Evolutionary conservation across 2,113 vertebrate species (phyloP).

Genomic region (Neopipo cinnamomea): DNA sequence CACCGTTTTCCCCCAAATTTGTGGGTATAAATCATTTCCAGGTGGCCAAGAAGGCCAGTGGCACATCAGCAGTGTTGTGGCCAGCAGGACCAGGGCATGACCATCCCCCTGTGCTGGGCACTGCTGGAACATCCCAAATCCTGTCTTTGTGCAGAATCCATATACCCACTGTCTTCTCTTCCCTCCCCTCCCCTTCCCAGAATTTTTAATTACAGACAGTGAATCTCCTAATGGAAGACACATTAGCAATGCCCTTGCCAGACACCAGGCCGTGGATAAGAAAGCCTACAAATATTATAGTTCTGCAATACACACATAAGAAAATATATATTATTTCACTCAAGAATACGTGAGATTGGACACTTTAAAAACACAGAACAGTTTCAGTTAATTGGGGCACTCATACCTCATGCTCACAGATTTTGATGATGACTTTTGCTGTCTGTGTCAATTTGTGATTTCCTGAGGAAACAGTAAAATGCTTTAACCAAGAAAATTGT

Average conservation of each 20-base stretch:
- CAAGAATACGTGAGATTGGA: not conserved
- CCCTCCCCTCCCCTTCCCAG: too few species aligned
- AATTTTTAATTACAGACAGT: not conserved
- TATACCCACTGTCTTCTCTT: not conserved
- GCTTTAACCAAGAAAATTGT: constrained; percentile 12
- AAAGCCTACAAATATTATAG: not conserved
- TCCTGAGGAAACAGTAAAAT: constrained; percentile 75
- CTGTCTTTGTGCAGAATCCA: not conserved
- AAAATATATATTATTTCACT: not conserved
- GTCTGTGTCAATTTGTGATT: constrained; percentile 99
- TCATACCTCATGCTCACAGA: constrained; percentile 97
- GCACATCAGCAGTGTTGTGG: not conserved
- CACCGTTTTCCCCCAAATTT: not conserved
- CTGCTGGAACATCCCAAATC: not conserved
- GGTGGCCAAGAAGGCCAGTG: not conserved
- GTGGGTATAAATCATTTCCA: not conserved
- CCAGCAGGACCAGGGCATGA: not conserved
- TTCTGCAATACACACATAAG: not conserved
- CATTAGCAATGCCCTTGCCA: not conserved
- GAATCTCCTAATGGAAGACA: not conserved
- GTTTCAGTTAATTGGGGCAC: not conserved
- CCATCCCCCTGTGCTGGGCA: too few species aligned
- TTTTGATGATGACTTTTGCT: constrained; percentile 97
- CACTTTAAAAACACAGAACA: not conserved
- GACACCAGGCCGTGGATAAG: not conserved